Evolutionary conservation across 2,888 invertebrate genomes (phyloP).

Genomic region (Cryptophagus acutangulus): DNA sequence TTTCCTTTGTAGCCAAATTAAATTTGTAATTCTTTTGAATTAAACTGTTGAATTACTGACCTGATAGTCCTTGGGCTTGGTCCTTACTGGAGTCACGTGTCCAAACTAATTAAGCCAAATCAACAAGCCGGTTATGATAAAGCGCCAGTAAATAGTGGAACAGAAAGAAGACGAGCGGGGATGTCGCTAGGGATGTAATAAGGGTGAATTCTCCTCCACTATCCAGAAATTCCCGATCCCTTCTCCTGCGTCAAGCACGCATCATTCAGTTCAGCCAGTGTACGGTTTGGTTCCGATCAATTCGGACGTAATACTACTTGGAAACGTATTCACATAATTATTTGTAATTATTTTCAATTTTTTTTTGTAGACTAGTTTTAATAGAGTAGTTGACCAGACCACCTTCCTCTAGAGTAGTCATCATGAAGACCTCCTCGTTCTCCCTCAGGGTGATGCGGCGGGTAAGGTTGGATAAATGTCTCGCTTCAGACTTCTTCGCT

Average conservation of each 20-base stretch:
- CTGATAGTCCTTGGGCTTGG: no score
- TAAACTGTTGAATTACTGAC: no score
- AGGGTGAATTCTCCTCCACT: no score
- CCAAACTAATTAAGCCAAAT: neutral
- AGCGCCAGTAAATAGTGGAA: neutral
- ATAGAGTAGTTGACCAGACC: neutral
- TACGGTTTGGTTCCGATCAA: slow-evolving; percentile 5
- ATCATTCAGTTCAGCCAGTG: slow-evolving; percentile 3
- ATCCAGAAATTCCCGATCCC: no score
- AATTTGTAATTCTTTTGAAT: no score
- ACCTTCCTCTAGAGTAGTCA: slow-evolving; percentile 28
- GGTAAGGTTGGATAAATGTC: slow-evolving; percentile 54
- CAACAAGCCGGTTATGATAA: neutral
- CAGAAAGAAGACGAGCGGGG: no score
- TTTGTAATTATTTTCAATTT: neutral
- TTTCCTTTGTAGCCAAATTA: no score
- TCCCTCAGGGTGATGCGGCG: slow-evolving; percentile 73
- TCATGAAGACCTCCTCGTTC: slow-evolving; percentile 75
- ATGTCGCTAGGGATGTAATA: no score
- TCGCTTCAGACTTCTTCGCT: slow-evolving; percentile 6
- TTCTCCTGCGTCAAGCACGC: neutral
- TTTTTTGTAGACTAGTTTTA: neutral
- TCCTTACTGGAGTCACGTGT: no score
- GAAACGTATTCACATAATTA: neutral
- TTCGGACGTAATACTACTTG: slow-evolving; percentile 5